Evolutionary conservation across 92 coral and sea anemone species (phyloP).

Genomic region (Porites evermanni): DNA sequence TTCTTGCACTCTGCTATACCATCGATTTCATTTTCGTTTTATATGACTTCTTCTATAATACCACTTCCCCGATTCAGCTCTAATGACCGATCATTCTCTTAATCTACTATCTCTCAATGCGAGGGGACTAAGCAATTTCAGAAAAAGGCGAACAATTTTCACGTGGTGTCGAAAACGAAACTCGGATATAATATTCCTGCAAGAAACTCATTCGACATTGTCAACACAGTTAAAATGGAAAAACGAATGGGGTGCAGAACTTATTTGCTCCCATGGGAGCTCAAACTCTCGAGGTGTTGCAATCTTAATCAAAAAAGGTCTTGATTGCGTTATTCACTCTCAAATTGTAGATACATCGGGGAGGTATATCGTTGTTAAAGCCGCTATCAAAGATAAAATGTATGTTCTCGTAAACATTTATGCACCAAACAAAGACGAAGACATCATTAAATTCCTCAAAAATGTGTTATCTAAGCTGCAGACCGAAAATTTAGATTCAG

Average conservation of each 20-base stretch:
- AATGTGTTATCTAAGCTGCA: neutral
- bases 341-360: constrained; percentile 19
- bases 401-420: constrained; percentile 9
- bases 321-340: constrained; percentile 6
- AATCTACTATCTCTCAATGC: too few species aligned
- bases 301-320: constrained; percentile 5
- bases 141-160: too few species aligned
- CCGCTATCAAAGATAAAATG: constrained; percentile 20
- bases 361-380: constrained; percentile 19
- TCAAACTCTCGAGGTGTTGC: constrained; percentile 33
- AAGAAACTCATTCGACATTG: constrained; percentile 31
- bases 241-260: constrained; percentile 22
- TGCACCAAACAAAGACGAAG: constrained; percentile 36
- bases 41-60: too few species aligned
- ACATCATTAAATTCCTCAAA: neutral
- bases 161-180: neutral
- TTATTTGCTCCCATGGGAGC: constrained; percentile 30
- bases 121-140: too few species aligned
- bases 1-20: too few species aligned
- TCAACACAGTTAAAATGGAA: neutral
- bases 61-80: too few species aligned
- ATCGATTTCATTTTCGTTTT: too few species aligned
- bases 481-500: neutral
- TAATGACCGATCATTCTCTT: too few species aligned
- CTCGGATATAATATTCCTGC: constrained; percentile 13